phyloP scores from a whole-genome alignment of 2,797 vertebrate species.

The Saxicola maurus region DNA sequence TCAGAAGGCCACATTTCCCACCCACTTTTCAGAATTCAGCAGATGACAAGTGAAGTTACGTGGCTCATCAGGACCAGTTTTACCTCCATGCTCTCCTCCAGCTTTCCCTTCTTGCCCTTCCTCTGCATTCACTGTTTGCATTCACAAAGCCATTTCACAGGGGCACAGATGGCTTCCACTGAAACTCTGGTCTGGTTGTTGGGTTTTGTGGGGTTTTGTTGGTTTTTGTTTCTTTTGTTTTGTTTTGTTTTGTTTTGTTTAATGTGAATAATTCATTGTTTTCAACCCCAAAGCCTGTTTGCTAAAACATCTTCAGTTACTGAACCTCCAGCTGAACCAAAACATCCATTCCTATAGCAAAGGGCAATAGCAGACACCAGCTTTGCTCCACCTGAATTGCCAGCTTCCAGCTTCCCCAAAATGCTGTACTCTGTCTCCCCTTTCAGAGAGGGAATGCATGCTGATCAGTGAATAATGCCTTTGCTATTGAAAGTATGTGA shows the following conservation, averaged over 20 bases:
- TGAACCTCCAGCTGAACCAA: neutral
- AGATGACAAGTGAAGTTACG: neutral
- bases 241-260: neutral
- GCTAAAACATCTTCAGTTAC: neutral
- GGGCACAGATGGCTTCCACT: neutral
- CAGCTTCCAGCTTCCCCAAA: neutral
- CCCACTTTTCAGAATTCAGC: neutral
- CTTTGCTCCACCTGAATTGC: neutral
- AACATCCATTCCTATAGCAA: neutral
- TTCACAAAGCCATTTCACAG: neutral
- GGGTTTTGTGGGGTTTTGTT: neutral
- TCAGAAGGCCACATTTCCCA: neutral
- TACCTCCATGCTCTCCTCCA: neutral
- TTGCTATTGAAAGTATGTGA: neutral
- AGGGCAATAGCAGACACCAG: neutral
- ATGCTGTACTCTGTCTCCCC: neutral
- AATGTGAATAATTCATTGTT: neutral
- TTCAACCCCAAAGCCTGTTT: neutral
- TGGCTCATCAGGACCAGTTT: neutral
- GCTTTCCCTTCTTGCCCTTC: neutral
- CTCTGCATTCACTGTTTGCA: neutral
- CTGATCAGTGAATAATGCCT: neutral
- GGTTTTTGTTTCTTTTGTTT: neutral
- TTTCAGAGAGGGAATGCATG: neutral
- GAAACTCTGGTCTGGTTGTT: neutral